These are phyloP conservation scores for Coptodon bakossiorum DNA, from an alignment of 2,113 vertebrate genomes.

Conservation along the genomic window DNA sequence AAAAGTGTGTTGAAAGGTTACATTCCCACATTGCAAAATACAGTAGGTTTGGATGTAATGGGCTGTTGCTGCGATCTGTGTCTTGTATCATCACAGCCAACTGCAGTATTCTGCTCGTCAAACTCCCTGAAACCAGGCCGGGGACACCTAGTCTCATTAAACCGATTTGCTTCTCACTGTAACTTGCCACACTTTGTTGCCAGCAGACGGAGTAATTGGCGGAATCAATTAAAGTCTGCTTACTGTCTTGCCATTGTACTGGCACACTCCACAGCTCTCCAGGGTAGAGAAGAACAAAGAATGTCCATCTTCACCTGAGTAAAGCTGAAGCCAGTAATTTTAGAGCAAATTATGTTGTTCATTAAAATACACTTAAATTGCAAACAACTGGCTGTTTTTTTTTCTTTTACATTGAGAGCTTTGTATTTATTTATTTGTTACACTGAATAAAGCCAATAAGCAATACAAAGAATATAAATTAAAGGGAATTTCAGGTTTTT, in stretches of 20 bases:
- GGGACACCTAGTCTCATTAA: constrained; percentile 39
- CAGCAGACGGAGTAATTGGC: constrained; percentile 53
- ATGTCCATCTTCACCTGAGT: not conserved
- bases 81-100: not conserved
- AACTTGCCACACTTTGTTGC: constrained; percentile 33
- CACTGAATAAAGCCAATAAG: not conserved
- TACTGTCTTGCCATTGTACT: constrained; percentile 27
- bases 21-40: not conserved
- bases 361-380: not conserved
- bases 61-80: not conserved
- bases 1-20: not conserved
- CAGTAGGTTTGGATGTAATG: not conserved
- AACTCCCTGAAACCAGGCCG: constrained; percentile 11
- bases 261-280: not conserved
- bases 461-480: not conserved
- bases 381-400: not conserved
- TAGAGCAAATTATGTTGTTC: not conserved
- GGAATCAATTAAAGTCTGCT: constrained; percentile 54
- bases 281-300: not conserved
- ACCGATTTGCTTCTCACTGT: constrained; percentile 22
- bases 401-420: not conserved
- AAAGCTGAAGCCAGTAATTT: not conserved
- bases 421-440: not conserved
- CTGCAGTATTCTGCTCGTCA: constrained; percentile 4
- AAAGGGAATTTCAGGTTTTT: not conserved